Conservation (phyloP, 2,888 invertebrate genomes). For the Machimus atricapillus region DNA sequence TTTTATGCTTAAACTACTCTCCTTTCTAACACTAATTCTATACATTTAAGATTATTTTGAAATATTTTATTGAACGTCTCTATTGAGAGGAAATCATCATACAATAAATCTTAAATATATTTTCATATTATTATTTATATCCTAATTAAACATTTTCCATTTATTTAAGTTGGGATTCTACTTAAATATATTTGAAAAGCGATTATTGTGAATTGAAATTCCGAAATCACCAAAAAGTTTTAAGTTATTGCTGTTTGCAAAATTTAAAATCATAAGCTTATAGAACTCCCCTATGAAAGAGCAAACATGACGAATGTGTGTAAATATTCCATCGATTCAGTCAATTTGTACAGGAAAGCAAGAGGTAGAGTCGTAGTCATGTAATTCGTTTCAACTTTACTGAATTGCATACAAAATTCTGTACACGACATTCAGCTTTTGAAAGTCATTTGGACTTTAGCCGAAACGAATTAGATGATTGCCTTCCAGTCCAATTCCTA, state of each 20-base stretch:
- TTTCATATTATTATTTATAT: not conserved
- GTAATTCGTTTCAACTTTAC: too few species aligned
- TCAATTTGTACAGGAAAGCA: not conserved
- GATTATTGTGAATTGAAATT: not conserved
- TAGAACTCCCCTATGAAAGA: not conserved
- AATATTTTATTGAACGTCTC: not conserved
- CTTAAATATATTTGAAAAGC: not conserved
- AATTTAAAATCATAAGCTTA: not conserved
- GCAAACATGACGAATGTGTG: not conserved
- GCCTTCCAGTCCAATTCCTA: too few species aligned
- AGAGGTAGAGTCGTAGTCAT: too few species aligned
- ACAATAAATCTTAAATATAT: not conserved
- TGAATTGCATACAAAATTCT: too few species aligned
- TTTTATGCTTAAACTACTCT: not conserved
- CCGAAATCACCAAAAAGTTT: not conserved
- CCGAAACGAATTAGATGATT: too few species aligned
- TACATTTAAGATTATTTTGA: not conserved
- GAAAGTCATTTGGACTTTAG: too few species aligned
- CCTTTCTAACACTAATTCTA: not conserved
- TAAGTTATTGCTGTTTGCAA: not conserved
- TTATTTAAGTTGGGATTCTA: not conserved
- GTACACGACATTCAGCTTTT: too few species aligned
- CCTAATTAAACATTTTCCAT: not conserved
- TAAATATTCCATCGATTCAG: not conserved
- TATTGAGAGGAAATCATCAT: not conserved